Evolutionary conservation across 1,140 invertebrate species (phyloP).

Genomic region (Dendrolimus kikuchii): DNA sequence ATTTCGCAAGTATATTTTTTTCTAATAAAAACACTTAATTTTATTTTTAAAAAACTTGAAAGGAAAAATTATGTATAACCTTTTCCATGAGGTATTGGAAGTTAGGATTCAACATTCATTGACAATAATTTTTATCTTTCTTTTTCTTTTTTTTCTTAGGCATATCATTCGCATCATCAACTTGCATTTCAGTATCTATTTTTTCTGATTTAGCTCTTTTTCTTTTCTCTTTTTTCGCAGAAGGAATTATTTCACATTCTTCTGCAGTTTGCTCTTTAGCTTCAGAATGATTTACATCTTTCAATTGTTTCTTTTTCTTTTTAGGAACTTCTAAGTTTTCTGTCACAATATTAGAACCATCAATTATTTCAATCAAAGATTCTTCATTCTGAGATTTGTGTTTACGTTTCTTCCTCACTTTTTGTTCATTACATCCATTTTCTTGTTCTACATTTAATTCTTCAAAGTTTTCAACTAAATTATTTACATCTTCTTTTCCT

Average conservation of each 20-base stretch:
- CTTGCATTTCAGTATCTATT: conserved; percentile 5
- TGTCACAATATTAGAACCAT: too few relatives aligned
- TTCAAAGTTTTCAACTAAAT: conserved; percentile 8
- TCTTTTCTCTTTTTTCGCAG: conserved; percentile 22
- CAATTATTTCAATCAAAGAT: too few relatives aligned
- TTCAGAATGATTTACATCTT: conserved; percentile 5
- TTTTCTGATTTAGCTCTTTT: conserved; percentile 6
- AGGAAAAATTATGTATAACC: too few relatives aligned
- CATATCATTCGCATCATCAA: conserved; percentile 2
- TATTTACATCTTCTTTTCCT: conserved; percentile 1
- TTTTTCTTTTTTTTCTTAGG: conserved; percentile 30
- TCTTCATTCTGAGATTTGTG: too few relatives aligned
- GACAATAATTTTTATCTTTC: conserved; percentile 10
- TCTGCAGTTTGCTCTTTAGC: background rate
- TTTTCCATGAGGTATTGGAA: too few relatives aligned
- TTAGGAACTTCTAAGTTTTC: conserved; percentile 4
- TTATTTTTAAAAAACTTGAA: too few relatives aligned
- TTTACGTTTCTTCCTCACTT: background rate
- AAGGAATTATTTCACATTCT: conserved; percentile 8
- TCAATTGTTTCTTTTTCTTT: conserved; percentile 22
- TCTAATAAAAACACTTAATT: too few relatives aligned
- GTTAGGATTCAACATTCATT: background rate
- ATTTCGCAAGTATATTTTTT: too few relatives aligned
- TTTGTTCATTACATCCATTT: background rate
- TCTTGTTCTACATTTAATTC: conserved; percentile 9